These are phyloP conservation scores for Eucera pruinosa DNA, from an alignment of 2,888 invertebrate species.

Conservation along the genomic window DNA sequence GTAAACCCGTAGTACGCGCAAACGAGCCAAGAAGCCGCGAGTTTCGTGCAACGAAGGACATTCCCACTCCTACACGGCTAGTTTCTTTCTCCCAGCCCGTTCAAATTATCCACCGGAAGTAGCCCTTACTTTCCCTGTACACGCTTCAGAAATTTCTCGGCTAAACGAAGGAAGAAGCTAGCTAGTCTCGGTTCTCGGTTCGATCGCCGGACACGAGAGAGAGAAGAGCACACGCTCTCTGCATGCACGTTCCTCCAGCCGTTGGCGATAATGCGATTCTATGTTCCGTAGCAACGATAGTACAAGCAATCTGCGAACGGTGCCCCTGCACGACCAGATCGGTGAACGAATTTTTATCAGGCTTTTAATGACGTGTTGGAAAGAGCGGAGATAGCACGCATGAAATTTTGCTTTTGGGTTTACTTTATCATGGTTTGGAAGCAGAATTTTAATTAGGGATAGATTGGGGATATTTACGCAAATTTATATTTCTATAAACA, in stretches of 20 bases:
- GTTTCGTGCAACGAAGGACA: conserved; percentile 71
- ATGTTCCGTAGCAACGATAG: conserved; percentile 7
- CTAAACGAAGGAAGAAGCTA: conserved; percentile 12
- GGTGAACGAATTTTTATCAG: background rate
- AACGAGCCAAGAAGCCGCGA: conserved; percentile 61
- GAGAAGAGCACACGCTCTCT: background rate
- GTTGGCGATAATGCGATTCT: conserved; percentile 21
- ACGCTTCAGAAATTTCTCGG: conserved; percentile 54
- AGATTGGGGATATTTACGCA: no score
- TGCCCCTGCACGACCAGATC: background rate
- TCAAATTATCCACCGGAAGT: conserved; percentile 66
- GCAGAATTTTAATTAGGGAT: background rate
- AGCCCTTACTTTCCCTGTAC: conserved; percentile 56
- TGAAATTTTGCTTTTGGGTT: background rate
- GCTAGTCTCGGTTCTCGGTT: background rate
- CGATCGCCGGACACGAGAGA: conserved; percentile 11
- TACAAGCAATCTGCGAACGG: conserved; percentile 4
- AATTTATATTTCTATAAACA: no score
- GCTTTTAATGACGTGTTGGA: background rate
- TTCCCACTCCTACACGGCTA: conserved; percentile 61
- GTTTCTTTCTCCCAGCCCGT: conserved; percentile 42
- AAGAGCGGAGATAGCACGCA: background rate
- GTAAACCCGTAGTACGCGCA: conserved; percentile 73
- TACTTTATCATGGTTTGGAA: background rate
- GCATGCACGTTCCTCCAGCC: conserved; percentile 7